phyloP scores from a whole-genome alignment of 1,140 invertebrate genomes.

The Drosophila navojoa region DNA sequence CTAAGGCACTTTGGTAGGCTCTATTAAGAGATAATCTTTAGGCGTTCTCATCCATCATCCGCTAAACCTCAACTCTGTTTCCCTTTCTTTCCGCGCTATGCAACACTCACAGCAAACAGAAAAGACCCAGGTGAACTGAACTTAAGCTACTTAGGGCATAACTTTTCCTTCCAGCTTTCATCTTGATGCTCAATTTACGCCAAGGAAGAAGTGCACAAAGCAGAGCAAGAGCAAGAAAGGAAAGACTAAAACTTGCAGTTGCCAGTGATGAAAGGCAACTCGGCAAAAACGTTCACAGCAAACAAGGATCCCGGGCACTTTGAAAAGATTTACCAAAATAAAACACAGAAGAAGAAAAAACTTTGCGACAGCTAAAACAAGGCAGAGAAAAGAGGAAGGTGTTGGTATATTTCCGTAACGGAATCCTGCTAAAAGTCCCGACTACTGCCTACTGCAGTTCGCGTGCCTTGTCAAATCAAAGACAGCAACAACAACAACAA shows the following conservation, averaged over 20 bases:
- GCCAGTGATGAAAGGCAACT: slow-evolving; percentile 62
- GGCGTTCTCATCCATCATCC: too few relatives aligned
- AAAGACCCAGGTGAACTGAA: slow-evolving; percentile 46
- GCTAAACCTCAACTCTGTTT: too few relatives aligned
- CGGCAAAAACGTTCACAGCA: slow-evolving; percentile 42
- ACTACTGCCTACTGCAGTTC: slow-evolving; percentile 25
- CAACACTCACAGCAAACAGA: background rate
- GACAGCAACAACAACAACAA: slow-evolving; percentile 19
- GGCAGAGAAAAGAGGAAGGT: slow-evolving; percentile 1
- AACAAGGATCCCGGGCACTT: slow-evolving; percentile 30
- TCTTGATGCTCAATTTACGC: slow-evolving; percentile 65
- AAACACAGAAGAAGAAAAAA: background rate
- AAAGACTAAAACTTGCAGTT: slow-evolving; percentile 10
- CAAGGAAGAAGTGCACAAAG: slow-evolving; percentile 16
- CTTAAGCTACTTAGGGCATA: slow-evolving; percentile 38
- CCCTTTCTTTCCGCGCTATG: background rate
- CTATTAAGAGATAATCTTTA: too few relatives aligned
- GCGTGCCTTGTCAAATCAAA: slow-evolving; percentile 71
- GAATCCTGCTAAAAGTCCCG: background rate
- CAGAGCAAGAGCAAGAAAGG: slow-evolving; percentile 12
- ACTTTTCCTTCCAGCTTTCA: slow-evolving; percentile 8
- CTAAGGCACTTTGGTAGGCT: too few relatives aligned
- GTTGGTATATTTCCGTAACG: slow-evolving; percentile 10
- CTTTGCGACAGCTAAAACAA: background rate
- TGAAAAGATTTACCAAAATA: slow-evolving; percentile 51